phyloP scores from a whole-genome alignment of 2,113 vertebrate genomes.

The Pseudonaja textilis region DNA sequence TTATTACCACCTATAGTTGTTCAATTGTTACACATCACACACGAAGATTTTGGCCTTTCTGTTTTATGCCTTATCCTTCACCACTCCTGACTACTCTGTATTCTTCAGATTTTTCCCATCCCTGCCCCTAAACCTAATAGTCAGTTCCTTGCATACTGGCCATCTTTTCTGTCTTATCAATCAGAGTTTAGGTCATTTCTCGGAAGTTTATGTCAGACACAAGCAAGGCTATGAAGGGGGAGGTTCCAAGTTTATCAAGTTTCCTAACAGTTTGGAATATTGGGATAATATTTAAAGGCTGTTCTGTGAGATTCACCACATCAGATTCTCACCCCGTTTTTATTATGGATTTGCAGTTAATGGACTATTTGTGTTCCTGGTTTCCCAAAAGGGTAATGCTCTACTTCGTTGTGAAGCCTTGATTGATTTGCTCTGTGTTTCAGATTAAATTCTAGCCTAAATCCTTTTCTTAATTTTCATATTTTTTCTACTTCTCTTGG shows the following conservation, averaged over 20 bases:
- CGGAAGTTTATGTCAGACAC: neutral
- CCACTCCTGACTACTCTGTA: neutral
- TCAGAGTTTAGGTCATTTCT: neutral
- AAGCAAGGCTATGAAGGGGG: accelerated
- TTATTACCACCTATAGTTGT: neutral
- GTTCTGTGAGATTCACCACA: neutral
- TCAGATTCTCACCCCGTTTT: neutral
- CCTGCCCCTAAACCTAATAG: neutral
- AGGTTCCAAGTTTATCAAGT: accelerated
- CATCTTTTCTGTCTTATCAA: neutral
- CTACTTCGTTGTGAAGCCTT: neutral
- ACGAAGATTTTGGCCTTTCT: neutral
- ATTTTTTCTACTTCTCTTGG: neutral
- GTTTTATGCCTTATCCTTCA: neutral
- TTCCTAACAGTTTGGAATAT: neutral
- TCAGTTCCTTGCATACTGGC: neutral
- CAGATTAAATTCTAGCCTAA: neutral
- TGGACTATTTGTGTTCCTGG: neutral
- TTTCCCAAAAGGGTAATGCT: neutral
- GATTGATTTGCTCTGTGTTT: neutral
- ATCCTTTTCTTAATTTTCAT: neutral
- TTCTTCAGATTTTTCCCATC: neutral
- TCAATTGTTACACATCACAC: neutral
- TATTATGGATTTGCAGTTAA: neutral
- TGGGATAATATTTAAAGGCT: neutral